Percentiles rank a stretch among this genome's conserved stretches.
Conservation (phyloP, 2,888 invertebrate genomes). For the Xylophagus ater region DNA sequence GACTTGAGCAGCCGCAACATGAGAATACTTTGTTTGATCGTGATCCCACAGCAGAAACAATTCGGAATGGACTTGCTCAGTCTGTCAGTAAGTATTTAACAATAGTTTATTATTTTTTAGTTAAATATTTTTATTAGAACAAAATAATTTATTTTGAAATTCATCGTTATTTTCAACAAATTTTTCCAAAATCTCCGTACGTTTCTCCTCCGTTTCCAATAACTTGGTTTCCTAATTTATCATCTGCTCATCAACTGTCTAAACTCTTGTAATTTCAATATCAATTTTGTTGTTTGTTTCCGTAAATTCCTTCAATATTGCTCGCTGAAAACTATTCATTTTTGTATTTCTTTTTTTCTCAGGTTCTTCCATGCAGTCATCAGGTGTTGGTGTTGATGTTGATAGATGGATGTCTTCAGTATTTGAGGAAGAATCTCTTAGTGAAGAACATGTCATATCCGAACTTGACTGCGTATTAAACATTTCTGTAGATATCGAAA, state of each 20-base stretch:
- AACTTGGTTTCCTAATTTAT: neutral
- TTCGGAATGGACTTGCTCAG: neutral
- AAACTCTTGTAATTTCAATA: neutral
- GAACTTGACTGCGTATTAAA: neutral
- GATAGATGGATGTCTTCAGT: neutral
- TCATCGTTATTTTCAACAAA: neutral
- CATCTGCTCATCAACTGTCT: neutral
- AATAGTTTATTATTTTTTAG: neutral
- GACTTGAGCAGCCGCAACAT: neutral
- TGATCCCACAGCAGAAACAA: neutral
- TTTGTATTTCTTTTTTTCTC: neutral
- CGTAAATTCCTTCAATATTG: neutral
- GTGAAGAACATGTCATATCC: neutral
- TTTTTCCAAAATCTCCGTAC: neutral
- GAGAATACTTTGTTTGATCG: neutral
- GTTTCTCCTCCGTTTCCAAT: neutral
- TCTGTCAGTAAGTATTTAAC: neutral
- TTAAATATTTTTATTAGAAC: neutral
- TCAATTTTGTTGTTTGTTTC: slow-evolving; percentile 1
- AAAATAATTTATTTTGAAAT: neutral
- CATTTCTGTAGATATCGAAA: neutral
- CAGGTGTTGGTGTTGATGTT: neutral
- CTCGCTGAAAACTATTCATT: neutral
- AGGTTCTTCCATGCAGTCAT: neutral
- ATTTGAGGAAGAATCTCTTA: neutral